These are phyloP conservation scores for Acanthiza pusilla DNA, from an alignment of 2,797 vertebrate species.

Conservation along the genomic window DNA sequence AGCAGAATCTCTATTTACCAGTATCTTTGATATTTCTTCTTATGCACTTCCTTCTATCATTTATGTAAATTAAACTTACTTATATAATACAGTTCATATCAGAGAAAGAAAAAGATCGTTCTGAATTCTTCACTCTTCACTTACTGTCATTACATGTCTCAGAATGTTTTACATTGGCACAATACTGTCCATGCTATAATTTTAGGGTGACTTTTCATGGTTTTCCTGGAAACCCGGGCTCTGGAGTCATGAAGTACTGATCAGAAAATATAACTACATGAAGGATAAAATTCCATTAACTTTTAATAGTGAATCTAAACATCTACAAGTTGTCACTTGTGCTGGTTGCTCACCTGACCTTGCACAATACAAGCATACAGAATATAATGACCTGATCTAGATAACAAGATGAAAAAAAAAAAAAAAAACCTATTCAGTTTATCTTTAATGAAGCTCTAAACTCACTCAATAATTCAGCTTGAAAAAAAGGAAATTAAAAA, in stretches of 20 bases:
- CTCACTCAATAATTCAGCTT: not conserved
- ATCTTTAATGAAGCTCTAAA: not conserved
- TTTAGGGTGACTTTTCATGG: not conserved
- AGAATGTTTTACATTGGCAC: not conserved
- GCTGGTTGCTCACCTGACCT: not conserved
- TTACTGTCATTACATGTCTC: not conserved
- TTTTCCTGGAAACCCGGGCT: not conserved
- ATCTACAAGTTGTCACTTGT: not conserved
- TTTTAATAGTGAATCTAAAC: not conserved
- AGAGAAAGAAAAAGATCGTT: not conserved
- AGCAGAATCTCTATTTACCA: not conserved
- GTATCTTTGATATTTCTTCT: not conserved
- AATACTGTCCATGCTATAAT: not conserved
- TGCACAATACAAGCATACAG: not conserved
- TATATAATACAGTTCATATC: not conserved
- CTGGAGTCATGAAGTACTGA: not conserved
- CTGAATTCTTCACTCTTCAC: not conserved
- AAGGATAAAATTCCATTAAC: not conserved
- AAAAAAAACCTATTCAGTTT: not conserved
- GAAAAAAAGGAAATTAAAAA: not conserved
- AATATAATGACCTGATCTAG: not conserved
- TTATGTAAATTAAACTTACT: not conserved
- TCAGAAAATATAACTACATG: not conserved
- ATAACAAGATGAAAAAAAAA: not conserved
- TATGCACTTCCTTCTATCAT: not conserved